These are phyloP conservation scores for Alexandromys oeconomus DNA, from an alignment of 2,797 vertebrate species.

Conservation along the genomic window DNA sequence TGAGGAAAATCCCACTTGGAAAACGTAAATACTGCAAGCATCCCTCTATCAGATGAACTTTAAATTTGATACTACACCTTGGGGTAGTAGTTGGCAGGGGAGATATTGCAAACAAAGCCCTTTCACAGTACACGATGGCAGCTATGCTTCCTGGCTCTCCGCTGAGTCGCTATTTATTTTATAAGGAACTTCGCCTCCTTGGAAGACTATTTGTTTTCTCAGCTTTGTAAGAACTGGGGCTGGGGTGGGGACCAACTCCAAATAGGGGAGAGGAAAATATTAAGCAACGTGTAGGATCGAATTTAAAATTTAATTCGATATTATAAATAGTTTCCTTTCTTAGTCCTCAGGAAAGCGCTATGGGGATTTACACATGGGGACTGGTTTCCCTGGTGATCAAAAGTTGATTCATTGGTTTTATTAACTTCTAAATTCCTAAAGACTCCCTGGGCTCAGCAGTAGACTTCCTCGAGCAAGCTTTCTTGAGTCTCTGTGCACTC, in stretches of 20 bases:
- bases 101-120: conserved; percentile 60
- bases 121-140: conserved; percentile 49
- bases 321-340: conserved; percentile 58
- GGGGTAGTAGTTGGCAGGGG: not conserved
- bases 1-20: conserved; percentile 57
- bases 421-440: conserved; percentile 27
- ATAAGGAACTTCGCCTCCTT: conserved; percentile 64
- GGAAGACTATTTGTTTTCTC: conserved; percentile 70
- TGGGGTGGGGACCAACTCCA: not conserved
- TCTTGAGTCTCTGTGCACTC: not conserved
- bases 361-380: not conserved
- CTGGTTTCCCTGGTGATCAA: conserved; percentile 33
- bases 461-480: not conserved
- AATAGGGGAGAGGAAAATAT: conserved; percentile 43
- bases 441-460: not conserved
- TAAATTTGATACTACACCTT: not conserved
- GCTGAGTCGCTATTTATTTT: conserved; percentile 74
- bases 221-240: conserved; percentile 57
- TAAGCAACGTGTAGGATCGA: not conserved
- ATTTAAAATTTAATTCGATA: conserved; percentile 29
- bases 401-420: conserved; percentile 49
- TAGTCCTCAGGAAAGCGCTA: conserved; percentile 15
- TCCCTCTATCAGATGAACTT: not conserved
- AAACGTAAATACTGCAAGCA: conserved; percentile 15
- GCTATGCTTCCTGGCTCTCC: conserved; percentile 55